Conservation (phyloP, 37 sponge, comb jelly and placozoan genomes). For the Beroe forskalii region DNA sequence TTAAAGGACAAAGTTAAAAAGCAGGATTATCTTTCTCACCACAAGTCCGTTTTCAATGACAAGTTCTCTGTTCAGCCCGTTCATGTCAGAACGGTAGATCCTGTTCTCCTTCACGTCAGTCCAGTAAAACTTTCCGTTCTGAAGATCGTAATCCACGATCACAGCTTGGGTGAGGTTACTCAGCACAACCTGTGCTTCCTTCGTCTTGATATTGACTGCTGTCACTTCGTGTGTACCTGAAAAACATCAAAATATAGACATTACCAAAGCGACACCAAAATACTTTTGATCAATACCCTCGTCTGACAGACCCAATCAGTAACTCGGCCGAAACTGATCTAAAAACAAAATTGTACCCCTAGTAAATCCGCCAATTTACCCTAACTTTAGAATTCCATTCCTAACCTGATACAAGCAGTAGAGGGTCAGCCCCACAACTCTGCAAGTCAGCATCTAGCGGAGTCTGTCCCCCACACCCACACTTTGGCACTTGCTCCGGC, state of each 20-base stretch:
- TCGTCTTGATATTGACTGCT: slow-evolving; percentile 29
- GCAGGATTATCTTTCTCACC: neutral
- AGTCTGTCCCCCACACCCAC: neutral
- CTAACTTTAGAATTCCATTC: too few relatives aligned
- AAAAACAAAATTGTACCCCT: too few relatives aligned
- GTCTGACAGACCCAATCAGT: too few relatives aligned
- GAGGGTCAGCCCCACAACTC: slow-evolving; percentile 53
- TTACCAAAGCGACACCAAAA: too few relatives aligned
- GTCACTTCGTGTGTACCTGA: neutral
- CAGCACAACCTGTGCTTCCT: neutral
- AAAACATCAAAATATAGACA: neutral
- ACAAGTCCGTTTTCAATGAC: slow-evolving; percentile 46
- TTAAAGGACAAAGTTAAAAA: too few relatives aligned
- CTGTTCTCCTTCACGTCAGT: slow-evolving; percentile 55
- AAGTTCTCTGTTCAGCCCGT: neutral
- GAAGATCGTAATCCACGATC: slow-evolving; percentile 53
- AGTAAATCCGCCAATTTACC: too few relatives aligned
- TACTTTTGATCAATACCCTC: too few relatives aligned
- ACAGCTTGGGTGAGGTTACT: slow-evolving; percentile 37
- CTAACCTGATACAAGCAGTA: slow-evolving; percentile 23
- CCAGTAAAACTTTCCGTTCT: slow-evolving; percentile 62
- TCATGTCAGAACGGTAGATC: slow-evolving; percentile 46
- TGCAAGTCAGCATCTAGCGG: neutral
- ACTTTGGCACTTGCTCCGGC: neutral
- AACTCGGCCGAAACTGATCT: too few relatives aligned